Conservation (phyloP, 1,140 invertebrate genomes). For the Lepidostoma basale region DNA sequence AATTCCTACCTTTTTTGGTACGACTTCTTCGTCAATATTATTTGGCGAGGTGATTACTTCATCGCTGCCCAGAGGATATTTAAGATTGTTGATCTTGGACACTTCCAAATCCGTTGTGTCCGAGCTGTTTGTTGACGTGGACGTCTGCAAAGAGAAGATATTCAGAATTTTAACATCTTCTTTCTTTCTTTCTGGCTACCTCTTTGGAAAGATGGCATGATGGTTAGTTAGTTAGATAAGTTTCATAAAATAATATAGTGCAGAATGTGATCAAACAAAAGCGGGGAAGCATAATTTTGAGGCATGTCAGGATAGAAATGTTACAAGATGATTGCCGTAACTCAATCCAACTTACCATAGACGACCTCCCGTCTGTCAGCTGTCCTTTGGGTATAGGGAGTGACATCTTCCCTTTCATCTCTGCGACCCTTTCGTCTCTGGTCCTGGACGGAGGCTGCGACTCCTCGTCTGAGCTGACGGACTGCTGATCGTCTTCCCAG, state of each 20-base stretch:
- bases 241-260: too few species aligned
- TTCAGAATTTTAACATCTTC: conserved; percentile 10
- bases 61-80: not conserved
- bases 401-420: conserved; percentile 35
- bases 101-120: conserved; percentile 31
- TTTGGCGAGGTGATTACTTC: not conserved
- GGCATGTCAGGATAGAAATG: too few species aligned
- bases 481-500: conserved; percentile 1
- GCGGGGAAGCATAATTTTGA: too few species aligned
- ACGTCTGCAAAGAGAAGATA: conserved; percentile 42
- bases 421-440: not conserved
- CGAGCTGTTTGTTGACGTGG: conserved; percentile 35
- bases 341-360: conserved; percentile 10
- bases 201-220: too few species aligned
- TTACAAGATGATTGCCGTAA: too few species aligned
- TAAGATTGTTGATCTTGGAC: conserved; percentile 26
- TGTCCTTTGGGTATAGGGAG: conserved; percentile 29
- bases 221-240: too few species aligned
- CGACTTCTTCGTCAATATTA: not conserved
- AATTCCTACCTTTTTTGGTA: not conserved
- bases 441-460: not conserved
- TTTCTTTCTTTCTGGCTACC: not conserved
- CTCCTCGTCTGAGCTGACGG: conserved; percentile 16
- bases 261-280: too few species aligned
- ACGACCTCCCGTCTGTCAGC: not conserved